Evolutionary conservation across 2,797 vertebrate species (phyloP), one percentile per base, ranked within the genome.

Genomic region (Hemitrygon akajei): DNA sequence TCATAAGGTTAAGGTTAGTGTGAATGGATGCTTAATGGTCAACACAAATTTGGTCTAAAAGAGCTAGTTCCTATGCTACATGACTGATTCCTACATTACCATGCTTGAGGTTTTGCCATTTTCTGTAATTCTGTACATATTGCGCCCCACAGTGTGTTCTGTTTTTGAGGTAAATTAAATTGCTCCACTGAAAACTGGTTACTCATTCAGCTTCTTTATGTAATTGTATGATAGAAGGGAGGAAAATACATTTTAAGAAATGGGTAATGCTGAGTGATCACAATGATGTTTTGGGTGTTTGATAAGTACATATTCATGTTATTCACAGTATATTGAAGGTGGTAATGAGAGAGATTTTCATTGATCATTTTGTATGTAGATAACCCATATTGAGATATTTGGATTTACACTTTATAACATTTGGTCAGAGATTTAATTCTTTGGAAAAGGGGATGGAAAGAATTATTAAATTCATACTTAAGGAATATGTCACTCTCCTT

Each of bases 231-330:
- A 30, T 14, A 16, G 91, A 25, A 77, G 81, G 60, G 34, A 22
- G 76, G 81, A 6, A 58, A 16, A 30, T 89, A 79, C 34, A 25
- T 69, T 30, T 87, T 93, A 27, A 7, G 94, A 95, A 95, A 22
- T 94, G 4, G 69, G 95, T 2, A 40, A 30, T 27, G 47, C 56
- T 27, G 25, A 84, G 81, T 25, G 27, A n/a, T 60, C 82, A 25
- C 12, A 60, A 7, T 22, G 0, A 10, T 10, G 27, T 27, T 58
- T 30, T 47, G 4, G 82, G 1, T 14, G 30, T 30, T 60, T 58
- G 27, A 12, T 14, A 60, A 11, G 20, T 86, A 14, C 25, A 5
- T 60, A 11, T 40, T 18, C 40, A 82, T 25, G 40, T 47, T 22
- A 82, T 82, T 82, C 7, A 63, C 27, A 84, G 47, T 30, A 18